Evolutionary conservation across 2,113 vertebrate genomes (phyloP), one percentile per base, ranked within the genome.

Genomic region (Nerophis ophidion): DNA sequence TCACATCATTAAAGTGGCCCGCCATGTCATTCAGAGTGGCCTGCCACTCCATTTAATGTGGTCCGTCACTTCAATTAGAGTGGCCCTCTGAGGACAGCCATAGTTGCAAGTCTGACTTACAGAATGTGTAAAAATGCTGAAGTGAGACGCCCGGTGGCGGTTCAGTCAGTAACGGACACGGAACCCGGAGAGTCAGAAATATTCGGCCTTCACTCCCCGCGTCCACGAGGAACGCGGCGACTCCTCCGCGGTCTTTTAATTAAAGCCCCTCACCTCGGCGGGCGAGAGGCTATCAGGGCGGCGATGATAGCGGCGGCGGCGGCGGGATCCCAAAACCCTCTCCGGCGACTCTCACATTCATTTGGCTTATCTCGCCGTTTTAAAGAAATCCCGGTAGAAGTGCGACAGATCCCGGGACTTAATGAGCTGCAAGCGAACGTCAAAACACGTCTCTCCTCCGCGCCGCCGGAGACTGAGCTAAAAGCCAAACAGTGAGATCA

Each of bases 361-460:
- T 56, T 56, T 42, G 54, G 54, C 54, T 56, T 56, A 56, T 56
- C 54, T 56, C 17, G n/a, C 38, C 54, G 54, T 56, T 56, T 44
- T 42, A 56, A 56, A 56, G 54, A 56, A 56, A 56, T 56, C 54
- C 54, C 42, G 54, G 54, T 56, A 56, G 54, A 40, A 56, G 36
- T 5, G 54, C 38, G 34, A 42, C 54, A 40, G 54, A 56, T 56
- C 36, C 54, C 54, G 38, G 38, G 54, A 56, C 40, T 56, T 56
- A 17, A 8, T 19, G 36, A 56, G 54, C 54, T 19, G 34, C 35
- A 15, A 36, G 38, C 6, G 33, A 42, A 56, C 54, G 54, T 56
- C 54, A 56, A 56, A 56, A 56, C 54, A 56, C 54, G 54, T 56
- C 54, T 42, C 16, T 10, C 36, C 13, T 11, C 36, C 16, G 11